Evolutionary conservation across 2,888 invertebrate genomes (phyloP), one percentile per base, ranked within the genome.

Genomic region (Callyntrura guangdongensis): DNA sequence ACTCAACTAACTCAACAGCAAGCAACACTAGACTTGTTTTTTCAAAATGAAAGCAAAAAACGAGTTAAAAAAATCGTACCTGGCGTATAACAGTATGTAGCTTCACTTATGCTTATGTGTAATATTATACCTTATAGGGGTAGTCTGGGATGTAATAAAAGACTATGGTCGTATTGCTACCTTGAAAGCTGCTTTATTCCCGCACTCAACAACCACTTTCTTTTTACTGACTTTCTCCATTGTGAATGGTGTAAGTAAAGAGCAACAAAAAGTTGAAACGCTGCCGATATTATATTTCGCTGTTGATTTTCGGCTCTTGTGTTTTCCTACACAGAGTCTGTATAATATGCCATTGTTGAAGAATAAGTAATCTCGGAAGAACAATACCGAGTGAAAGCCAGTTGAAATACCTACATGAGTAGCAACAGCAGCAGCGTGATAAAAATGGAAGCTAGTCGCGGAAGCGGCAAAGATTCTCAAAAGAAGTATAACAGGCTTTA

Each of bases 91-190:
- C 12, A 53, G 14, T 53, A 77, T 20, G 17, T 6, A 2, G 45
- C 45, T 36, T 47, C n/a, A 72, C 17, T 36, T 45, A n/a, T 8
- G 6, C 17, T 20, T 17, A 17, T 61, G 17, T 3, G 17, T 1
- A 61, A 61, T 14, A 9, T 61, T 36, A 61, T 72, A 11, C 45
- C 8, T 72, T 61, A 45, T 49, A 64, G 64, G 77, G 64, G 87
- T 69, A 81, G 69, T 81, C 36, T 81, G 87, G 67, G 79, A 64
- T 77, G 81, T 81, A 87, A 87, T 87, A 87, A 87, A 87, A 87
- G 56, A 56, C 69, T 81, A 87, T 81, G 81, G 81, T 14, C 79
- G 67, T 22, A 69, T 87, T 56, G 27, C 86, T 86, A 64, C 77
- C 77, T 49, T 86, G 74, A 74, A 74, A 74, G 74, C 56, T 36